Evolutionary conservation across 1,140 invertebrate genomes (phyloP).

Genomic region (Berghia stephanieae): DNA sequence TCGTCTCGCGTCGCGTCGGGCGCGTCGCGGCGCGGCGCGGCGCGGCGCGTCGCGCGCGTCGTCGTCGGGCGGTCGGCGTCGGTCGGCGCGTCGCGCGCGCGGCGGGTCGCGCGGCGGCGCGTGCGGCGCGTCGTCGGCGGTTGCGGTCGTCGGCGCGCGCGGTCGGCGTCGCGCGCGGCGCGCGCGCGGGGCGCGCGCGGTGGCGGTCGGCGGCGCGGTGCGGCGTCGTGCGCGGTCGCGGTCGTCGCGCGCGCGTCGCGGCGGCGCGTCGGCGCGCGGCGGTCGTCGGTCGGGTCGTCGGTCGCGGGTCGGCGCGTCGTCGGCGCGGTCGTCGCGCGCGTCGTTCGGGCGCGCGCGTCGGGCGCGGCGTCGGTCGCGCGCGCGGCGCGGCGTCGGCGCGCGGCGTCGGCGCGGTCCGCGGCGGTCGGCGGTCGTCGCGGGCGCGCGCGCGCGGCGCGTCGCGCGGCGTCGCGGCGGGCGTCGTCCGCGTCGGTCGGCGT

Average conservation of each 20-base stretch:
- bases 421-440: background rate
- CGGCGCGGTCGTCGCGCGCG: background rate
- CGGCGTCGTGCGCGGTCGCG: slow-evolving; percentile 3
- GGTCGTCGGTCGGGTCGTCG: background rate
- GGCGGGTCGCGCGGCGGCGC: background rate
- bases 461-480: background rate
- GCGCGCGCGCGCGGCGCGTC: background rate
- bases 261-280: slow-evolving; percentile 24
- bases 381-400: background rate
- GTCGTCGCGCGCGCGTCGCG: slow-evolving; percentile 22
- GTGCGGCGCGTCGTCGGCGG: background rate
- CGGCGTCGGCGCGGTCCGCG: background rate
- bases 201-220: background rate
- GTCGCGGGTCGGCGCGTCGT: background rate
- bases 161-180: background rate
- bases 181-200: background rate
- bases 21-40: background rate
- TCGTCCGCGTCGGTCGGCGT: background rate
- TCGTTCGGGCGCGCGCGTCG: background rate
- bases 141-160: background rate
- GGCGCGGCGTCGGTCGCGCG: background rate
- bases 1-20: background rate
- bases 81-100: background rate
- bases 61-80: background rate
- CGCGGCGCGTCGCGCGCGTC: background rate